Percentiles rank a stretch among this genome's conserved stretches.
Conservation (phyloP, 2,888 invertebrate genomes). For the Synergus itoensis region DNA sequence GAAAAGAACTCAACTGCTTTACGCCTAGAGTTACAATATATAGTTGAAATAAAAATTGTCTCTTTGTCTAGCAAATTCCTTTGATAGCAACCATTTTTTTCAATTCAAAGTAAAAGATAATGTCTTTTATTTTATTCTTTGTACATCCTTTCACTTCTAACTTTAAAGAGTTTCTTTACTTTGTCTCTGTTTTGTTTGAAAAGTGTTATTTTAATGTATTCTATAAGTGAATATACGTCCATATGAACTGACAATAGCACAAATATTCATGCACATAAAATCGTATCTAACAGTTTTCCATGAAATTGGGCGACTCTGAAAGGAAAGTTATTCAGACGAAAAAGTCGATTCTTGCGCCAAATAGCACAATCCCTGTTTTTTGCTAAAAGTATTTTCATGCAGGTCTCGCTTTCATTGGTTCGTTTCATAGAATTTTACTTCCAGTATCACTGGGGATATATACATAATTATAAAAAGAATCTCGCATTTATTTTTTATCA, state of each 20-base stretch:
- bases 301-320: conserved; percentile 29
- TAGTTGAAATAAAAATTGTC: not conserved
- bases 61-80: not conserved
- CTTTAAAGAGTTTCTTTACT: not conserved
- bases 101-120: conserved; percentile 9
- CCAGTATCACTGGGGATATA: not conserved
- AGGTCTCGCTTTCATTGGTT: not conserved
- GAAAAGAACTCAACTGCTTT: not conserved
- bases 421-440: not conserved
- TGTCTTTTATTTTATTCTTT: not conserved
- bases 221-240: not conserved
- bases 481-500: not conserved
- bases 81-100: not conserved
- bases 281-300: not conserved
- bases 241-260: not conserved
- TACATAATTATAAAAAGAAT: not conserved
- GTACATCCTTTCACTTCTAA: not conserved
- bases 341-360: conserved; percentile 21
- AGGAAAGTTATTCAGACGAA: conserved; percentile 20
- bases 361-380: not conserved
- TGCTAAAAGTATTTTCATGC: not conserved
- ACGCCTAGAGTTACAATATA: not conserved
- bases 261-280: not conserved
- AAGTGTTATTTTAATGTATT: not conserved
- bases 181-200: not conserved